Conservation (phyloP, 2,888 invertebrate genomes). For the Slavum lentiscoides region DNA sequence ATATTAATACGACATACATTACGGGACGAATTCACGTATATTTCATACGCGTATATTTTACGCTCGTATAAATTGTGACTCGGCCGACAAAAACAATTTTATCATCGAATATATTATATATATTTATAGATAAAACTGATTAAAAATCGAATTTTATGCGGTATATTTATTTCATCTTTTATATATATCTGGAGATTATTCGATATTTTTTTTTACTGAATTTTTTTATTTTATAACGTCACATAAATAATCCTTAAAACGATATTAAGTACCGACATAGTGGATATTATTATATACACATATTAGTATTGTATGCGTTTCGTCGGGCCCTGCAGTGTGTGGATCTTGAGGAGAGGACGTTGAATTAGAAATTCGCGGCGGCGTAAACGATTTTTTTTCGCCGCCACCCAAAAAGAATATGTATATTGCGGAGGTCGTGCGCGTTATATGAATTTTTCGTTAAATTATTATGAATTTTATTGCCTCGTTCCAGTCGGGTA, state of each 20-base stretch:
- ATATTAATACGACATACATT: no score
- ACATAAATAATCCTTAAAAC: constrained; percentile 31
- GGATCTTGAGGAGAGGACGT: no score
- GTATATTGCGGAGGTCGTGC: no score
- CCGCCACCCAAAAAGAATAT: no score
- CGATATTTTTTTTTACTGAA: no score
- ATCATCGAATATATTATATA: no score
- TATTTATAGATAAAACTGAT: not conserved
- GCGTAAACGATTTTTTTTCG: not conserved
- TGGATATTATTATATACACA: no score
- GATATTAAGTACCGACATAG: constrained; percentile 8
- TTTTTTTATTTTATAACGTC: constrained; percentile 12
- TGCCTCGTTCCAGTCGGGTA: no score
- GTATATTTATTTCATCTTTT: not conserved
- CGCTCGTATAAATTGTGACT: not conserved
- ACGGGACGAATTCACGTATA: not conserved
- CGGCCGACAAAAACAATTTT: no score
- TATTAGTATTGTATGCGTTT: not conserved
- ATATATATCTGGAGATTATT: not conserved
- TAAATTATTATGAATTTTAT: no score
- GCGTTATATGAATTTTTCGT: no score
- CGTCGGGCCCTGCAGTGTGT: constrained; percentile 7
- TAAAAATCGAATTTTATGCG: constrained; percentile 28
- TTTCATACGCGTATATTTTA: not conserved
- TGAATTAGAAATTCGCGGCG: not conserved